phyloP scores from a whole-genome alignment of 2,113 vertebrate genomes.

The Procavia capensis region DNA sequence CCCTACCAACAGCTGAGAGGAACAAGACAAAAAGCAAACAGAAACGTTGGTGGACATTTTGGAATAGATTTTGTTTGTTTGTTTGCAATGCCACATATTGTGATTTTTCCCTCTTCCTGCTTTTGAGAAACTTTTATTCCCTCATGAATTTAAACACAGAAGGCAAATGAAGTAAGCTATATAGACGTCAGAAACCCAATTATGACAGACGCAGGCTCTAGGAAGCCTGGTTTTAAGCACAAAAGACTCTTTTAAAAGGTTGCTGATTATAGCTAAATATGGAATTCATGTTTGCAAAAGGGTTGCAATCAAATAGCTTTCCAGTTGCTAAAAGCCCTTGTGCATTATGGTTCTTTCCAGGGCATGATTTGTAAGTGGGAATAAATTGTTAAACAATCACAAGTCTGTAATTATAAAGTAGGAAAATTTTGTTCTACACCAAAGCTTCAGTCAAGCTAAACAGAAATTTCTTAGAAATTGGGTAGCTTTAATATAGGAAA shows the following conservation, averaged over 20 bases:
- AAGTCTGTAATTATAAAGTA: constrained; percentile 83
- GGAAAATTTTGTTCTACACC: constrained; percentile 74
- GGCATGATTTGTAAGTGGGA: constrained; percentile 83
- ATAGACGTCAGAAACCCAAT: constrained; percentile 82
- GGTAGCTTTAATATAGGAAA: constrained; percentile 69
- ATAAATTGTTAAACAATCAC: constrained; percentile 85
- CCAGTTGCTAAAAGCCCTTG: constrained; percentile 81
- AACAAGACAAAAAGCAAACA: constrained; percentile 49
- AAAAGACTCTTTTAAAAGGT: constrained; percentile 87
- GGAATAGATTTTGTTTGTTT: constrained; percentile 48
- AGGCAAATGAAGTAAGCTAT: constrained; percentile 79
- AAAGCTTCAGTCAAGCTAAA: constrained; percentile 57
- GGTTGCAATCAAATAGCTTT: constrained; percentile 87
- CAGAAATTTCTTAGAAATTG: constrained; percentile 65
- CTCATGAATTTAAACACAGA: constrained; percentile 60
- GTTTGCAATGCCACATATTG: background rate
- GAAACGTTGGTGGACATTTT: constrained; percentile 51
- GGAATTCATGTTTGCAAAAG: constrained; percentile 85
- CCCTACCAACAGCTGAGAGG: constrained; percentile 90
- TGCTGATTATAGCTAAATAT: constrained; percentile 88
- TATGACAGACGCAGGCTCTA: constrained; percentile 82
- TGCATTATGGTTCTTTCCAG: constrained; percentile 82
- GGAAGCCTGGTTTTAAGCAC: constrained; percentile 83
- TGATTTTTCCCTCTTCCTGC: constrained; percentile 58
- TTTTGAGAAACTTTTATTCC: constrained; percentile 60